A percentile compares a stretch with the other conserved stretches of the same genome.
These are phyloP conservation scores for Lasiommata megera DNA, from an alignment of 2,888 invertebrate genomes.

Conservation along the genomic window DNA sequence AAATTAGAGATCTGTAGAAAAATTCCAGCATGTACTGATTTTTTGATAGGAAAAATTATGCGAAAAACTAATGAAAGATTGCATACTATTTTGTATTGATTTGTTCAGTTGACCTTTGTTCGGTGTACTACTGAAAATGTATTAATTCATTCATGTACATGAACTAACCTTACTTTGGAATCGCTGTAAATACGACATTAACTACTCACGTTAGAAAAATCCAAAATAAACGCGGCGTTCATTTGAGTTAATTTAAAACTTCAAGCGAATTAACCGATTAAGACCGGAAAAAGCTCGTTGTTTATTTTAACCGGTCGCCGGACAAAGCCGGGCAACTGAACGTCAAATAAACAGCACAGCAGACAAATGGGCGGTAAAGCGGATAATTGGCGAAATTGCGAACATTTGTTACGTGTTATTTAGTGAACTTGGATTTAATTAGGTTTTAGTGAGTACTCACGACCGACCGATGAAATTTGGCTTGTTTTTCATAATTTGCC, in stretches of 20 bases:
- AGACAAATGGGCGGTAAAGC: slow-evolving; percentile 36
- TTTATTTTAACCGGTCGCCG: slow-evolving; percentile 35
- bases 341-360: slow-evolving; percentile 35
- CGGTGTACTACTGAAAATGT: no score
- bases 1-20: no score
- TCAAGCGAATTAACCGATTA: slow-evolving; percentile 37
- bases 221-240: slow-evolving; percentile 21
- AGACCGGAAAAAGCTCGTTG: slow-evolving; percentile 37
- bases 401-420: slow-evolving; percentile 27
- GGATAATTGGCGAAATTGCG: slow-evolving; percentile 35
- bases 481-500: slow-evolving; percentile 1
- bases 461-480: not conserved
- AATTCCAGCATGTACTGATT: no score
- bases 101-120: no score
- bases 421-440: slow-evolving; percentile 21
- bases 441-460: not conserved
- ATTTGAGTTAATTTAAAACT: slow-evolving; percentile 35
- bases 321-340: slow-evolving; percentile 37
- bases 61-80: no score
- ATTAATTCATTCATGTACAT: no score
- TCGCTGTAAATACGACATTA: not conserved
- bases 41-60: no score
- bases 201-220: not conserved
- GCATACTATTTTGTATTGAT: no score
- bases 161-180: no score